These are phyloP conservation scores for Volucella inanis DNA, from an alignment of 2,888 invertebrate genomes.

Conservation along the genomic window DNA sequence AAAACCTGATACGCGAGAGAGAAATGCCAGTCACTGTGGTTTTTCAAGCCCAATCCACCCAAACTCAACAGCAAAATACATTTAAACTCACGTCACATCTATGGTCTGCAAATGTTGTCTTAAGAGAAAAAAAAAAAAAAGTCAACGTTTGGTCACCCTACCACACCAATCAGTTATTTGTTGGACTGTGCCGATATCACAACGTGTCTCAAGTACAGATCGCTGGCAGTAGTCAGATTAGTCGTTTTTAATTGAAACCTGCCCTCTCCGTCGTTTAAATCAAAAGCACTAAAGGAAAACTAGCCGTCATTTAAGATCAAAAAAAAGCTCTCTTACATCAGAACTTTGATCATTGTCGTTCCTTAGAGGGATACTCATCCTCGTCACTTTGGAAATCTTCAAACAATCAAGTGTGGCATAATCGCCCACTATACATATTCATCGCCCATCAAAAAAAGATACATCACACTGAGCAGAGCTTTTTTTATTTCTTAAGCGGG, in stretches of 20 bases:
- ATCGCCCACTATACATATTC: constrained; percentile 32
- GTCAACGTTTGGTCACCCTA: constrained; percentile 55
- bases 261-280: not conserved
- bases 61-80: constrained; percentile 42
- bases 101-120: constrained; percentile 48
- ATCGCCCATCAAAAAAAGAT: constrained; percentile 1
- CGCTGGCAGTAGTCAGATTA: constrained; percentile 27
- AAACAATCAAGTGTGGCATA: constrained; percentile 33
- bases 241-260: constrained; percentile 30
- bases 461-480: constrained; percentile 35
- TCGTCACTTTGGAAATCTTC: not conserved
- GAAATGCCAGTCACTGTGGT: constrained; percentile 50
- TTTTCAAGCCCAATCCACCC: constrained; percentile 53
- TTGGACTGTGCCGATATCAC: constrained; percentile 70
- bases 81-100: constrained; percentile 30
- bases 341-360: constrained; percentile 26
- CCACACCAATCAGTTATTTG: constrained; percentile 70
- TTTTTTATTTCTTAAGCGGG: constrained; percentile 47
- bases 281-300: constrained; percentile 19
- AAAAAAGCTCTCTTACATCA: constrained; percentile 39
- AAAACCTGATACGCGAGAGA: constrained; percentile 64
- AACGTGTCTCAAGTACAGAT: constrained; percentile 58
- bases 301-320: constrained; percentile 14
- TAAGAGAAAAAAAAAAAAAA: constrained; percentile 50
- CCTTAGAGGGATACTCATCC: constrained; percentile 53